Conservation (phyloP, 2,888 invertebrate species). For the Gisinianus flammeolus region DNA sequence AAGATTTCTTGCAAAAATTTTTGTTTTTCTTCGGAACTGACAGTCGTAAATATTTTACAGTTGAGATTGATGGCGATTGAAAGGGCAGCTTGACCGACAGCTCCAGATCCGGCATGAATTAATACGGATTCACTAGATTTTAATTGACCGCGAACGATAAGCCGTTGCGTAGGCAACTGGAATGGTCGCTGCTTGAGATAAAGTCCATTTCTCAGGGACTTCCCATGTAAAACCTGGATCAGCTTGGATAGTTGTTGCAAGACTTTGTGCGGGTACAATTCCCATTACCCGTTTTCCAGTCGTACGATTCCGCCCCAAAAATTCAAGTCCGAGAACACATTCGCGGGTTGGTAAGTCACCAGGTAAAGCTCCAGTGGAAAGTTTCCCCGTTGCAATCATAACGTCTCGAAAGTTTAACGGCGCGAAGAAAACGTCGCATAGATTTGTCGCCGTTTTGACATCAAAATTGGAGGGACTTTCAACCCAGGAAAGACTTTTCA, state of each 20-base stretch:
- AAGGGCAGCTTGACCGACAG: slow-evolving; percentile 97
- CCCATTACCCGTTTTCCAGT: slow-evolving; percentile 91
- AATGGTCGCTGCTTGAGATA: slow-evolving; percentile 72
- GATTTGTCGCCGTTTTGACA: neutral
- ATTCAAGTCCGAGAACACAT: slow-evolving; percentile 93
- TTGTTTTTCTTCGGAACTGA: slow-evolving; percentile 84
- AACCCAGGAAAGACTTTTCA: slow-evolving; percentile 91
- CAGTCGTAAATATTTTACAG: slow-evolving; percentile 89
- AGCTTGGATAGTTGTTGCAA: slow-evolving; percentile 66
- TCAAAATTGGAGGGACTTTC: slow-evolving; percentile 74
- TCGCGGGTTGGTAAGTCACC: slow-evolving; percentile 84
- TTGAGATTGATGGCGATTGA: slow-evolving; percentile 88
- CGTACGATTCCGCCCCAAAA: slow-evolving; percentile 77
- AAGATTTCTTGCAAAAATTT: slow-evolving; percentile 86
- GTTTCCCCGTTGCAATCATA: slow-evolving; percentile 86
- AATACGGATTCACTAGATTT: slow-evolving; percentile 84
- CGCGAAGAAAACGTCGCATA: slow-evolving; percentile 69
- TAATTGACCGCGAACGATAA: too few species aligned
- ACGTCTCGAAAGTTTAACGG: slow-evolving; percentile 95
- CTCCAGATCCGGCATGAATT: slow-evolving; percentile 95
- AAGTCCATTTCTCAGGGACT: slow-evolving; percentile 68
- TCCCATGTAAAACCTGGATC: slow-evolving; percentile 65
- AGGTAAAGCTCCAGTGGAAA: slow-evolving; percentile 94
- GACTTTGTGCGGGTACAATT: slow-evolving; percentile 82
- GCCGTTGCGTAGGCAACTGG: slow-evolving; percentile 71